These are phyloP conservation scores for Hylaeus anthracinus DNA, from an alignment of 1,140 invertebrate species.

Conservation along the genomic window DNA sequence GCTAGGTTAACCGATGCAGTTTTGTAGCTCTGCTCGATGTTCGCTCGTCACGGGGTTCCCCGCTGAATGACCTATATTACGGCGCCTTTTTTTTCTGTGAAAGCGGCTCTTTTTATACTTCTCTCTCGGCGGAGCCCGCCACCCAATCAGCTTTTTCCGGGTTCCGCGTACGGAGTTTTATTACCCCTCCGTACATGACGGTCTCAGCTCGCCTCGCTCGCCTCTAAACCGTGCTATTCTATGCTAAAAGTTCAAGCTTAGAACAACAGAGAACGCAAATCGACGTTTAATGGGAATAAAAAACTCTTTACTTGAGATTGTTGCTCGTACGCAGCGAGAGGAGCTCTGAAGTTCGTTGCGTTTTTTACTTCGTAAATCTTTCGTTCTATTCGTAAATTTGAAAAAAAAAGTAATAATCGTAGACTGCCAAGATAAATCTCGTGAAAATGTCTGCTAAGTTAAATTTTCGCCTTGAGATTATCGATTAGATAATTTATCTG, in stretches of 20 bases:
- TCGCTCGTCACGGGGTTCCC: background rate
- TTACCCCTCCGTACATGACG: background rate
- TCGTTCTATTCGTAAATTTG: too few relatives aligned
- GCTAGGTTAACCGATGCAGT: background rate
- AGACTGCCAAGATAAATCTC: too few relatives aligned
- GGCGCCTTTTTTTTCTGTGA: background rate
- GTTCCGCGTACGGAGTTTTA: background rate
- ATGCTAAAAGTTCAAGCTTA: background rate
- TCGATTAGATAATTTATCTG: too few relatives aligned
- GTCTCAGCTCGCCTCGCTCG: background rate
- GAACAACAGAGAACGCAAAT: too few relatives aligned
- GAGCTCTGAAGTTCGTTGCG: too few relatives aligned
- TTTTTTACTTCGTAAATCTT: too few relatives aligned
- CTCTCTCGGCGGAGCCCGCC: background rate
- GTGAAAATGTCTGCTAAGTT: too few relatives aligned
- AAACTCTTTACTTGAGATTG: background rate
- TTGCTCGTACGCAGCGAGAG: too few relatives aligned
- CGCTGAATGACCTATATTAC: background rate
- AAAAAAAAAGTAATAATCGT: too few relatives aligned
- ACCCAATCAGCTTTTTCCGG: conserved; percentile 1
- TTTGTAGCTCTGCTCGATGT: background rate
- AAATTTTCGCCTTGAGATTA: too few relatives aligned
- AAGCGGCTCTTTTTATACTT: conserved; percentile 1
- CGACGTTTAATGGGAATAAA: too few relatives aligned
- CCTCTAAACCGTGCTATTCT: background rate